Base-by-base conservation (phyloP, 2,113 vertebrate species). In the Scytalopus superciliaris region DNA sequence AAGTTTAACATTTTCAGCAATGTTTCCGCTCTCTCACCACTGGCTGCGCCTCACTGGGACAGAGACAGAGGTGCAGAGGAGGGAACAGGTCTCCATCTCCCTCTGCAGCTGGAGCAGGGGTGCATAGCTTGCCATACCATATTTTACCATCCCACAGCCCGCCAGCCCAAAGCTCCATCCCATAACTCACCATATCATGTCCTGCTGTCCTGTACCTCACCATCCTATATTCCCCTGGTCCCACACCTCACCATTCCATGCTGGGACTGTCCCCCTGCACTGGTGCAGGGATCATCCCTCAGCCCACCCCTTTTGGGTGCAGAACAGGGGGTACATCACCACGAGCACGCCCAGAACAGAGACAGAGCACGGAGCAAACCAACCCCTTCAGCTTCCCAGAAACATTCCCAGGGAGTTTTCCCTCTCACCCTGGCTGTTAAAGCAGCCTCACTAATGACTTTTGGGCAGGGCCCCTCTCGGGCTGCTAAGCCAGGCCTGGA, bases 381-480 rank as follows among this genome's bases (percentile, higher is more conserved):
- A 37, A 7, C 12, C 35, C 42, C 52, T 7, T 33, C 47, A 19
- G 52, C 56, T 91, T 92, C 88, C 79, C 18, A 1, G 77, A 56
- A 89, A 66, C 31, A 25, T 93, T 84, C 88, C 86, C 1, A 2
- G 19, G 76, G 92, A 93, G 53, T 40, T 64, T 68, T 56, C 75
- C 60, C 80, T 80, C 83, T 78, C 2, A 1, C 67, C 1, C 47
- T 44, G 82, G 24, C 66, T 75, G 49, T 76, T 85, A 49, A 60
- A 57, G n/a, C 53, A 84, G 80, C 78, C 70, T 44, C 72, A 1
- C 78, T 96, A 91, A 96, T 86, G 89, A 56, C 83, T 95, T 93
- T 90, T 77, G 39, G 27, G 84, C 73, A 88, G 83, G 79, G 94
- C 75, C 86, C 91, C 92, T 90, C 79, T 70, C 47, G 19, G 78